Percentiles rank a stretch among this genome's conserved stretches.
phyloP scores from a whole-genome alignment of 1,140 invertebrate genomes.

The Polypedilum vanderplanki region DNA sequence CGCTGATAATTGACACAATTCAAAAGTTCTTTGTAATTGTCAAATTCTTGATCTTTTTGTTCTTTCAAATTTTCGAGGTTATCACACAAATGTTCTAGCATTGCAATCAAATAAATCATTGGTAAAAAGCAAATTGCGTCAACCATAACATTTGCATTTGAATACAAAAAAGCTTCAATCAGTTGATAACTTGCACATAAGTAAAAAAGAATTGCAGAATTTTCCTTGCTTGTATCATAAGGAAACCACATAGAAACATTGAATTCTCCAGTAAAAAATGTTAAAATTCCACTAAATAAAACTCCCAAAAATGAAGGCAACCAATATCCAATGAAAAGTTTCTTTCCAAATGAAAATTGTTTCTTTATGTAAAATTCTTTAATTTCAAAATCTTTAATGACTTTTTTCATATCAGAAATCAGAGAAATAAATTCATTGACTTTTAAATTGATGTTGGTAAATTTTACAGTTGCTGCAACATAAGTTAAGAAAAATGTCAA shows the following conservation, averaged over 20 bases:
- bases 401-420: not conserved
- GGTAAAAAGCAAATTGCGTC: not conserved
- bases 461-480: not conserved
- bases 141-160: not conserved
- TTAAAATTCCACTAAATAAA: not conserved
- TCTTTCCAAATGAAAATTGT: not conserved
- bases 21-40: not conserved
- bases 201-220: not conserved
- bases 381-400: not conserved
- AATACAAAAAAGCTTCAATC: not conserved
- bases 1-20: not conserved
- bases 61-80: not conserved
- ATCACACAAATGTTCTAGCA: not conserved
- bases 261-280: not conserved
- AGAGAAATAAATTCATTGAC: not conserved
- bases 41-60: not conserved
- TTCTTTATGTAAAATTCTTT: too few species aligned
- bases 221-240: not conserved
- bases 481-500: not conserved
- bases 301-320: not conserved
- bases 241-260: not conserved
- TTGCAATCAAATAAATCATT: not conserved
- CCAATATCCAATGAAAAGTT: not conserved
- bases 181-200: not conserved
- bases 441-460: not conserved